Base-by-base conservation (phyloP, 2,113 vertebrate genomes). In the Oryzias woworae region DNA sequence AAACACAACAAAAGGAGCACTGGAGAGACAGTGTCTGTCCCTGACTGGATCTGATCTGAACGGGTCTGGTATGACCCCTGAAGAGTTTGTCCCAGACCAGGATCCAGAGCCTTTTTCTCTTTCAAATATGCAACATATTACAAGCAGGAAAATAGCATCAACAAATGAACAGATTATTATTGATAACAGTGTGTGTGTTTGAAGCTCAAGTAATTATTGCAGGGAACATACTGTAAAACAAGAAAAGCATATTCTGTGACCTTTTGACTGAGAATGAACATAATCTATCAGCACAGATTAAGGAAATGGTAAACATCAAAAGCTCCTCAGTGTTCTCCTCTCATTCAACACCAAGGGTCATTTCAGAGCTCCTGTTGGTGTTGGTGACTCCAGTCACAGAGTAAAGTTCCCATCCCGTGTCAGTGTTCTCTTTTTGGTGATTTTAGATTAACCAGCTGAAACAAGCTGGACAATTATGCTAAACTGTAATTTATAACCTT, bases 51-150 rank as follows among this genome's bases (percentile, higher is more conserved):
- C 6, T 4, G 51, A 31, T 28, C 20, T 18, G 45, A 62, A 36
- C 58, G 51, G 24, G 31, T 20, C 57, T 24, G 56, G 55, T 71
- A 48, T n/a, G 66, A 28, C 63, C 74, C 67, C 76, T 14, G 36
- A 43, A 53, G 59, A 66, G 60, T 70, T 49, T 36, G 42, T 66
- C 53, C 67, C 69, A 60, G 66, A 75, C 68, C 3, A n/a, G 62
- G 69, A 77, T 75, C 56, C 49, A 83, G 89, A 73, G 83, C 82
- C 85, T 90, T 90, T 82, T 81, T 82, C 78, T 81, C 85, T 84
- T 85, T 71, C 77, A 88, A 86, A 91, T 92, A 91, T 92, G 90
- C 91, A 92, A 91, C 82, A 68, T 87, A 85, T 73, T 69, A 83
- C 67, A 80, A 87, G 77, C 86, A 89, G 86, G 86, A 89, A 77